Evolutionary conservation across 2,113 vertebrate species (phyloP).

Genomic region (Rhegmatorhina hoffmannsi): DNA sequence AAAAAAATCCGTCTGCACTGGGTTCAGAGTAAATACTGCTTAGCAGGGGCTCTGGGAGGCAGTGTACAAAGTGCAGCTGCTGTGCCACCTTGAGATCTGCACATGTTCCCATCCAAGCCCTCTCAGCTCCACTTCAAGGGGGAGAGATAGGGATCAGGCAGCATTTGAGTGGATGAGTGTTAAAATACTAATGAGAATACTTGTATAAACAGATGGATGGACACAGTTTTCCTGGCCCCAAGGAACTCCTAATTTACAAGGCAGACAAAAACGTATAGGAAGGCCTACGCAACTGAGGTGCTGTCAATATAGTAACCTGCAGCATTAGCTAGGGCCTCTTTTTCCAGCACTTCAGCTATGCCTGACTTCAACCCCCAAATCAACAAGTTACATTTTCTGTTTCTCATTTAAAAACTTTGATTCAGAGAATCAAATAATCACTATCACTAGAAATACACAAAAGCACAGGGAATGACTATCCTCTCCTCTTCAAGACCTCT

Average conservation of each 20-base stretch:
- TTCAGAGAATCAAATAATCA: not conserved
- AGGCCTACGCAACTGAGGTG: not conserved
- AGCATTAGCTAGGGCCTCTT: not conserved
- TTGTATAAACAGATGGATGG: not conserved
- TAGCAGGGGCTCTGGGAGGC: constrained; percentile 9
- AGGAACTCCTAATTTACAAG: not conserved
- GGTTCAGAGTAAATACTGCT: not conserved
- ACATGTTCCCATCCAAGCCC: not conserved
- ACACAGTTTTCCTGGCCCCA: not conserved
- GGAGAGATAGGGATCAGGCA: not conserved
- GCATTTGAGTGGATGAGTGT: not conserved
- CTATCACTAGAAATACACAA: not conserved
- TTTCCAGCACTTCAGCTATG: not conserved
- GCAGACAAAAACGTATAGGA: not conserved
- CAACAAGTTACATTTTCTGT: not conserved
- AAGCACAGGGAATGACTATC: not conserved
- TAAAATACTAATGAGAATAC: not conserved
- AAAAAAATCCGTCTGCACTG: not conserved
- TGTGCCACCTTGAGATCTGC: constrained; percentile 12
- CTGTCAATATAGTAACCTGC: not conserved
- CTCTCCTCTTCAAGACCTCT: not conserved
- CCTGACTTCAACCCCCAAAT: not conserved
- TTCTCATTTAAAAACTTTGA: not conserved
- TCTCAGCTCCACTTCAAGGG: not conserved
- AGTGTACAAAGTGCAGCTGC: not conserved